phyloP scores from a whole-genome alignment of 2,888 invertebrate genomes.

The Stenurella melanura region DNA sequence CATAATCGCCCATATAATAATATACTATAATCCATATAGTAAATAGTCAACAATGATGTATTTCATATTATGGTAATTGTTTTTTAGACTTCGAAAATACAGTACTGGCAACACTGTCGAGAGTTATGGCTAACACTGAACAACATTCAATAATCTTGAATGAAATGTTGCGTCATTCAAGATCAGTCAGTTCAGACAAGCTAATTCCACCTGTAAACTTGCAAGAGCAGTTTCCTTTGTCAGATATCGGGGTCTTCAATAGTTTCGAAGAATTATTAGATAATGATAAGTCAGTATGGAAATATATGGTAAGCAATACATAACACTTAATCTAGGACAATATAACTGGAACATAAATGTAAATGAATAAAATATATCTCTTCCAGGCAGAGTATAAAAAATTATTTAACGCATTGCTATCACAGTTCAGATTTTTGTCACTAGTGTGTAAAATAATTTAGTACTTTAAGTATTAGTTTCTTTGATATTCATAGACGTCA shows the following conservation, averaged over 20 bases:
- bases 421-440: no score
- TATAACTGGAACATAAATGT: no score
- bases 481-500: no score
- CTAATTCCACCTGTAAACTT: constrained; percentile 16
- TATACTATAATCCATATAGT: no score
- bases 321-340: background rate
- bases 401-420: no score
- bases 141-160: constrained; percentile 14
- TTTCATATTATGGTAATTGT: background rate
- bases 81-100: constrained; percentile 25
- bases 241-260: background rate
- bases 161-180: constrained; percentile 4
- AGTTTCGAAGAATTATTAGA: background rate
- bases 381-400: no score
- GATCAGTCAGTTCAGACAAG: background rate
- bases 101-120: constrained; percentile 11
- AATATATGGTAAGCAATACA: constrained; percentile 23
- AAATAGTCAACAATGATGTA: background rate
- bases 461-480: no score
- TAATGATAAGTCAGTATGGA: background rate
- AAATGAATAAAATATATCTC: no score
- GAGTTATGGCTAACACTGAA: constrained; percentile 5
- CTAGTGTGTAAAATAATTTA: no score
- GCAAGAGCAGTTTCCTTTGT: background rate
- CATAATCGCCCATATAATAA: no score